Evolutionary conservation across 2,888 invertebrate genomes (phyloP), one percentile per base, ranked within the genome.

Genomic region (Phengaris arion): DNA sequence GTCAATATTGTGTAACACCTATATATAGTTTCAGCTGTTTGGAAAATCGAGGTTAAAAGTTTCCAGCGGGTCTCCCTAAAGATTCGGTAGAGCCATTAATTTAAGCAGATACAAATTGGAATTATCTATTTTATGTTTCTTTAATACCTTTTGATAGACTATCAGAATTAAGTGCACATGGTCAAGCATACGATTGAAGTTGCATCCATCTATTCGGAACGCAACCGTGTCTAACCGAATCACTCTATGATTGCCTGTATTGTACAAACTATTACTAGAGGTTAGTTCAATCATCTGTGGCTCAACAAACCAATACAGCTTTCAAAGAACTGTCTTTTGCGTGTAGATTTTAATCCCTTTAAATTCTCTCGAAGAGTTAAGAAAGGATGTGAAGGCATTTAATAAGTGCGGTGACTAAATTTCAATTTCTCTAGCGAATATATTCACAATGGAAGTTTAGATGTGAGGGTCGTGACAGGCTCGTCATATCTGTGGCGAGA

Each of bases 1-100:
- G 78, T 77, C 79, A 76, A 79, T 81, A 83, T 83, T 83, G 81
- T 80, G 82, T 80, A 84, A 83, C 81, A 80, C 82, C 82, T 83
- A 83, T 81, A 88, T 89, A 87, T 85, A 77, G 77, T 76, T 74
- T 76, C 76, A 54, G 77, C 80, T 81, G 83, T 84, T 83, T 82
- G 79, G 83, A 85, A 84, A 85, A 84, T 84, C 82, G 79, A 78
- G 81, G 79, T 82, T 80, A 80, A 83, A 81, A 83, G 83, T 82
- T 83, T 77, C 79, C 79, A 74, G 76, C 74, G 55, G 75, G 76
- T 75, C 57, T 54, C 15, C 52, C 57, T n/a, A 35, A 2, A 35
- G 35, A 35, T 35, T 51, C 35, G 1, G n/a, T 2, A 74, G 35
- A 74, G 35, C 22, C 9, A 55, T 57, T 48, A 69, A 54, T 46